Conservation (phyloP, 2,113 vertebrate species). For the human (Homo sapiens) region DNA sequence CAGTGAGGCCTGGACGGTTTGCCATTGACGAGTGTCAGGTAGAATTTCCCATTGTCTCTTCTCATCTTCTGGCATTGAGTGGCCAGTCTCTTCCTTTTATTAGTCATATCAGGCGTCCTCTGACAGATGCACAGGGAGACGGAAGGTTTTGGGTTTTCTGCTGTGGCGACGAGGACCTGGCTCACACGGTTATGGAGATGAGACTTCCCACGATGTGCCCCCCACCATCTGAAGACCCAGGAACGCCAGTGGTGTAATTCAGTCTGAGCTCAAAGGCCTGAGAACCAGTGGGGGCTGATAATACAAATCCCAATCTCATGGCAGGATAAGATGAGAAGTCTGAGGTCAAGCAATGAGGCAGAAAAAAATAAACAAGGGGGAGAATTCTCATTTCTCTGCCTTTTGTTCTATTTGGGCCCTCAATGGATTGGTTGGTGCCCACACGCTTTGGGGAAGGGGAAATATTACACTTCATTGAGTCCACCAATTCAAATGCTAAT, state of each 20-base stretch:
- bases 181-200: background rate
- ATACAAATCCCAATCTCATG: background rate
- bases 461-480: background rate
- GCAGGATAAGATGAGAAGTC: background rate
- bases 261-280: background rate
- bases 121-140: too few relatives aligned
- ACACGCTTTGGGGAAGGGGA: background rate
- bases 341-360: background rate
- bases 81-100: background rate
- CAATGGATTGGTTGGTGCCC: background rate
- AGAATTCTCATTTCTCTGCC: background rate
- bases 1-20: rapidly evolving
- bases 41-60: background rate
- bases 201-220: background rate
- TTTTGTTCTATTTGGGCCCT: background rate
- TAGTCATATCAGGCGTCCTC: background rate
- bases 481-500: background rate
- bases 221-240: background rate
- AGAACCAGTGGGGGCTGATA: background rate
- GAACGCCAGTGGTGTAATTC: background rate
- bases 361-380: background rate
- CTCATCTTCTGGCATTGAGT: background rate
- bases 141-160: too few relatives aligned
- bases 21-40: background rate
- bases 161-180: background rate